Evolutionary conservation across 2,888 invertebrate genomes (phyloP).

Genomic region (Orgyia antiqua): DNA sequence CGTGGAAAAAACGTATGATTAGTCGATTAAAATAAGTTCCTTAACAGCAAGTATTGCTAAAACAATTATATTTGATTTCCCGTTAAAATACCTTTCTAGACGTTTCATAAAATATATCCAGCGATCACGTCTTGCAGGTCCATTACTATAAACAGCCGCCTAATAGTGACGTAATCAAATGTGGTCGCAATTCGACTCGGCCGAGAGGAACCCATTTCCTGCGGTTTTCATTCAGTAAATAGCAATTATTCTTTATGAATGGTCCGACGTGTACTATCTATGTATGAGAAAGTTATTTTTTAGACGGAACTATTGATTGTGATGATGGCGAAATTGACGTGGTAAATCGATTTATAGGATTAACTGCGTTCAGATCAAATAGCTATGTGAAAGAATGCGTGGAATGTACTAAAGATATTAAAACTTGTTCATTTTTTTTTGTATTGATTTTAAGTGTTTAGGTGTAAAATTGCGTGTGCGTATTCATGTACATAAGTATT

Average conservation of each 20-base stretch:
- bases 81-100: too few species aligned
- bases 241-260: slow-evolving; percentile 43
- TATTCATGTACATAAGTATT: too few species aligned
- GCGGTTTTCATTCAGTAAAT: slow-evolving; percentile 44
- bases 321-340: slow-evolving; percentile 14
- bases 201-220: slow-evolving; percentile 37
- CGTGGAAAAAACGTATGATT: too few species aligned
- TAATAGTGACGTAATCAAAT: slow-evolving; percentile 35
- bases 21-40: too few species aligned
- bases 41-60: too few species aligned
- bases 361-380: slow-evolving; percentile 6
- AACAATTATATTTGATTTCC: too few species aligned
- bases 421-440: too few species aligned
- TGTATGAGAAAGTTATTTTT: slow-evolving; percentile 38
- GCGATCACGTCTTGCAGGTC: slow-evolving; percentile 4
- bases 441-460: too few species aligned
- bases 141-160: slow-evolving; percentile 11
- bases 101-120: too few species aligned
- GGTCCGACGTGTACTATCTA: slow-evolving; percentile 22
- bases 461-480: too few species aligned
- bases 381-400: slow-evolving; percentile 3
- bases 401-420: slow-evolving; percentile 2
- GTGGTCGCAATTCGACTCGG: slow-evolving; percentile 38
- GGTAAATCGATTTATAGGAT: slow-evolving; percentile 9
- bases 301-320: slow-evolving; percentile 10